Base-by-base conservation (phyloP, 2,797 vertebrate species). In the Onychomys leucogaster region DNA sequence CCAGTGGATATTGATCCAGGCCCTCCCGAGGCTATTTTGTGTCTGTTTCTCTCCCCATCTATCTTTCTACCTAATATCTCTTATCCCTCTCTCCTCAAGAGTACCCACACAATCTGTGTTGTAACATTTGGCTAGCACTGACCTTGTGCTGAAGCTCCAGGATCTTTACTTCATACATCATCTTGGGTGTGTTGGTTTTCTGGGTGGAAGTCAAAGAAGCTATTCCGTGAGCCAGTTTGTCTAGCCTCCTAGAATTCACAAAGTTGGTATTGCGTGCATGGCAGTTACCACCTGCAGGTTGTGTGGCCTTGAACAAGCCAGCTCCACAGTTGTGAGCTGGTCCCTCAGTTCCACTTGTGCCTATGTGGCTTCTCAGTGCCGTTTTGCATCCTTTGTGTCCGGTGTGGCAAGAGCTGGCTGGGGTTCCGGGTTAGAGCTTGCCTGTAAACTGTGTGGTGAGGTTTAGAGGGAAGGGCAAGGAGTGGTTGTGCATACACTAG, bases 101-200 rank as follows among this genome's bases (percentile, higher is more conserved):
- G 16, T 5, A 55, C 14, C 55, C 5, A 14, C 16, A 55, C 55
- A 55, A 16, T 55, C 55, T 73, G 17, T 73, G 71, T 46, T 27
- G 5, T 77, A 32, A 41, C 61, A 29, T 95, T 90, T 96, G 34
- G 17, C 13, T 25, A 86, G 34, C 12, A 12, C 41, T 52, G 41
- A 82, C 61, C 65, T 13, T 8, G 17, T 59, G 37, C 85, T 73
- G 9, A 10, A 55, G 61, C 25, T 80, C 77, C 84, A 61, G 77
- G 92, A 88, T 69, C 55, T 92, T 92, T 52, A 29, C 34, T 37
- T 13, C 11, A 5, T 5, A 93, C 82, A 49, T 67, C 27, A 27
- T 75, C 65, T 55, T 69, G 55, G 16, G 5, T 10, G 11, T 98
- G 29, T 96, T 97, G 96, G 85, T 92, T 92, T 94, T 92, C 85